Conservation (phyloP, 2,888 invertebrate species). For the Perizoma affinitatum region DNA sequence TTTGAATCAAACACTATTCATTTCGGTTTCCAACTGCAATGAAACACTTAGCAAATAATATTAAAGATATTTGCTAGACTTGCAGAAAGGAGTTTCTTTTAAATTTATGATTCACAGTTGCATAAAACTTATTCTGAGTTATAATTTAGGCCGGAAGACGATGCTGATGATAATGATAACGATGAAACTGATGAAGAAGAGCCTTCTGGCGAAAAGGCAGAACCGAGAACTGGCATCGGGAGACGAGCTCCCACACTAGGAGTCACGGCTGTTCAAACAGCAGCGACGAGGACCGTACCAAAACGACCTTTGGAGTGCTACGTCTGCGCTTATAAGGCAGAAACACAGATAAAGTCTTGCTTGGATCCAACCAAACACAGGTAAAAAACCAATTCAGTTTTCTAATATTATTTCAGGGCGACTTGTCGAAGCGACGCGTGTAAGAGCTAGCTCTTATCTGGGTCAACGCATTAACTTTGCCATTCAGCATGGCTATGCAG, state of each 20-base stretch:
- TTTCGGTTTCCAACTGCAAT: too few species aligned
- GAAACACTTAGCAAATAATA: too few species aligned
- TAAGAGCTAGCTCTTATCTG: too few species aligned
- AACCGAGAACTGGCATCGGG: slow-evolving; percentile 25
- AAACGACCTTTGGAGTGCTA: slow-evolving; percentile 71
- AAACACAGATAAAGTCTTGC: slow-evolving; percentile 64
- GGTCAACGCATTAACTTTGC: too few species aligned
- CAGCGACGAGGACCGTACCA: slow-evolving; percentile 54
- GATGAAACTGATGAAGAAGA: slow-evolving; percentile 64
- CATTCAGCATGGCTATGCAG: too few species aligned
- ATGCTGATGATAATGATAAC: slow-evolving; percentile 57
- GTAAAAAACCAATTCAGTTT: too few species aligned
- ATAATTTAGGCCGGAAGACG: slow-evolving; percentile 38
- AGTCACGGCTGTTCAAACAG: slow-evolving; percentile 38
- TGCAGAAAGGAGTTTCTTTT: too few species aligned
- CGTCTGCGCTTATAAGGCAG: slow-evolving; percentile 70
- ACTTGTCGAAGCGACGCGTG: too few species aligned
- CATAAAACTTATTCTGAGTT: not conserved
- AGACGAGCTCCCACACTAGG: slow-evolving; percentile 40
- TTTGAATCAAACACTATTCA: too few species aligned
- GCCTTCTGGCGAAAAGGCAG: slow-evolving; percentile 37
- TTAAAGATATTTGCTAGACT: too few species aligned
- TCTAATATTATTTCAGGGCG: too few species aligned
- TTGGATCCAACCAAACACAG: slow-evolving; percentile 73
- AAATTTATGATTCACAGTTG: too few species aligned